phyloP scores from a whole-genome alignment of 2,797 vertebrate species.

The Epinephelus awoara region DNA sequence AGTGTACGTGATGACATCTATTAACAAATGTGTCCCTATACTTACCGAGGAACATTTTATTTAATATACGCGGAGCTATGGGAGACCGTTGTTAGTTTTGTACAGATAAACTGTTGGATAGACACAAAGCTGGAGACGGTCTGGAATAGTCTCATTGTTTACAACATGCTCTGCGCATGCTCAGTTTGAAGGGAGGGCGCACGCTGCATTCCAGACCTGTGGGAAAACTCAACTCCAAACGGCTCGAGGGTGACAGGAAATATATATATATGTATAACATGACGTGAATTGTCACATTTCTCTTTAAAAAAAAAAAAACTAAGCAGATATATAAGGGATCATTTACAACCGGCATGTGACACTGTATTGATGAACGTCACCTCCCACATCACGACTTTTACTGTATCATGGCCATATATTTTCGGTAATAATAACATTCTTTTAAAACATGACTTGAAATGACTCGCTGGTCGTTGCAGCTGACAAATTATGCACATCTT shows the following conservation, averaged over 20 bases:
- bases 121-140: slow-evolving; percentile 85
- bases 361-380: neutral
- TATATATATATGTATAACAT: too few relatives aligned
- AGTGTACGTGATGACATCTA: slow-evolving; percentile 62
- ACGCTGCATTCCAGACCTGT: slow-evolving; percentile 58
- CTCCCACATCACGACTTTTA: neutral
- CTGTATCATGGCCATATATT: neutral
- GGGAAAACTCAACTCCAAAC: slow-evolving; percentile 37
- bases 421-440: neutral
- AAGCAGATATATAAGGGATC: accelerated
- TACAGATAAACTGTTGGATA: slow-evolving; percentile 71
- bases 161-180: slow-evolving; percentile 85
- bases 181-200: slow-evolving; percentile 77
- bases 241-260: slow-evolving; percentile 17
- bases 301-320: neutral
- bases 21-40: slow-evolving; percentile 55
- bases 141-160: slow-evolving; percentile 88
- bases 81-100: slow-evolving; percentile 61
- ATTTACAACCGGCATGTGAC: neutral
- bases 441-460: neutral
- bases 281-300: neutral
- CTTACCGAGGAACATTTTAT: slow-evolving; percentile 82
- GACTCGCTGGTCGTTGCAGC: neutral
- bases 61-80: slow-evolving; percentile 31
- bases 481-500: neutral